These are phyloP conservation scores for Molothrus aeneus DNA, from an alignment of 2,797 vertebrate genomes.

Conservation along the genomic window DNA sequence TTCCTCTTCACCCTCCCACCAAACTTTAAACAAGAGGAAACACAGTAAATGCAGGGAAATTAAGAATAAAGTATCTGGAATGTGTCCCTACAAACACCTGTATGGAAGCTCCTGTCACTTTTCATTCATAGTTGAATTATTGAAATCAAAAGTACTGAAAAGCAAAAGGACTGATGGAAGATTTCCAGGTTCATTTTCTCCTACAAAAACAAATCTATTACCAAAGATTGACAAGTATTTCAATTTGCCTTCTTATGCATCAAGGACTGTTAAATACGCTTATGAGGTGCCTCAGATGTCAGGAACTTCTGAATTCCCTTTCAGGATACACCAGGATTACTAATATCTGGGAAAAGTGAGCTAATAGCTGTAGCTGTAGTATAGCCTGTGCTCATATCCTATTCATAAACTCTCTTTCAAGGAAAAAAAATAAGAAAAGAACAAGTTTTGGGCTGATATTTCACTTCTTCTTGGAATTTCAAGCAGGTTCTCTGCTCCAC, in stretches of 20 bases:
- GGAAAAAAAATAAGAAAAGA: background rate
- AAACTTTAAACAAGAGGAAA: background rate
- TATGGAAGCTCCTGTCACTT: background rate
- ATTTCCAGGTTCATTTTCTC: background rate
- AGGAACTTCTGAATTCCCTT: background rate
- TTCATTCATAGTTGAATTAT: background rate
- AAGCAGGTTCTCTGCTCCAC: background rate
- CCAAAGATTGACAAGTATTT: background rate
- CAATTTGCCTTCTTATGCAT: background rate
- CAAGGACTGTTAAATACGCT: background rate
- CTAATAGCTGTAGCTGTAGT: background rate
- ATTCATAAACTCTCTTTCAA: background rate
- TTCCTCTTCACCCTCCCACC: rapidly evolving
- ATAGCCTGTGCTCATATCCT: background rate
- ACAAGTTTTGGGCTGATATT: background rate
- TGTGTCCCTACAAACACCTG: background rate
- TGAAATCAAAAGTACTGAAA: background rate
- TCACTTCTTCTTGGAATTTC: background rate
- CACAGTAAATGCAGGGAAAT: background rate
- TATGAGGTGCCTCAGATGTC: background rate
- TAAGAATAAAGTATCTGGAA: background rate
- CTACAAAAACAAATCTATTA: background rate
- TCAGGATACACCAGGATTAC: background rate
- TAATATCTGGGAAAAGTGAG: background rate
- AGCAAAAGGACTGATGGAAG: background rate